Conservation (phyloP, 1,140 invertebrate species). For the Microplitis mediator region DNA sequence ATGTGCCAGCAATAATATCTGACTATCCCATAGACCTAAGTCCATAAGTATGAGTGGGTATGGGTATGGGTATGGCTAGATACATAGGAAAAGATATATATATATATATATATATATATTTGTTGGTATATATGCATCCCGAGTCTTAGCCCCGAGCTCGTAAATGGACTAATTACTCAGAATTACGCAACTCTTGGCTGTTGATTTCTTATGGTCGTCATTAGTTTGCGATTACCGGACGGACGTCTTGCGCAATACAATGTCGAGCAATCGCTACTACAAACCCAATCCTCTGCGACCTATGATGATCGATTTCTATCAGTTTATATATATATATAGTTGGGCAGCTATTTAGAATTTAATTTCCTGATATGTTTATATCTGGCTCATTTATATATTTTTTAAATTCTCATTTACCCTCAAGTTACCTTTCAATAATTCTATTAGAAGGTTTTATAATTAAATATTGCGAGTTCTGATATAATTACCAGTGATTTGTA, state of each 20-base stretch:
- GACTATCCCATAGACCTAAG: constrained; percentile 14
- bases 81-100: too few species aligned
- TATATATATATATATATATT: neutral
- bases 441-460: too few species aligned
- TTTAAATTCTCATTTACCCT: too few species aligned
- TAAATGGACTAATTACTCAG: constrained; percentile 52
- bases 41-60: too few species aligned
- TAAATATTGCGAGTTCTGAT: too few species aligned
- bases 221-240: constrained; percentile 40
- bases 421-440: too few species aligned
- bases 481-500: too few species aligned
- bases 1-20: constrained; percentile 11
- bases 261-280: constrained; percentile 26
- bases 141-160: constrained; percentile 31
- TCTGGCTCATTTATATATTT: too few species aligned
- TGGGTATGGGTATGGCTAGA: too few species aligned
- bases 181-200: constrained; percentile 40
- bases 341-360: too few species aligned
- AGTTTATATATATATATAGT: neutral
- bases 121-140: constrained; percentile 13
- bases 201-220: constrained; percentile 39
- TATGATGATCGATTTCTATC: neutral
- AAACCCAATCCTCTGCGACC: neutral
- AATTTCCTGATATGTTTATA: too few species aligned
- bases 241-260: constrained; percentile 43